Evolutionary conservation across 2,113 vertebrate species (phyloP).

Genomic region (Oenanthe oenanthe): DNA sequence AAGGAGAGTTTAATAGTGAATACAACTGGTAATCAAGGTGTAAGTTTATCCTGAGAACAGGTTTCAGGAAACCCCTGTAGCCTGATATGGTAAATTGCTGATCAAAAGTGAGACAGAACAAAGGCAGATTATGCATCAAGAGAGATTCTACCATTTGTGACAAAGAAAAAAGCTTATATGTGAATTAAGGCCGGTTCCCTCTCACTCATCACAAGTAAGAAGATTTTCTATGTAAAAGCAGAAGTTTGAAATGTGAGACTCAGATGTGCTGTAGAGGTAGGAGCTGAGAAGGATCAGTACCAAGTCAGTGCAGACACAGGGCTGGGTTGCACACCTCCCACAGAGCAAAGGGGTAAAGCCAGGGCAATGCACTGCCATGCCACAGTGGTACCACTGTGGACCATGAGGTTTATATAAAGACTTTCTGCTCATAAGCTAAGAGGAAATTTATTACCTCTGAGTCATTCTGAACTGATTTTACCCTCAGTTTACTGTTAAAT

Average conservation of each 20-base stretch:
- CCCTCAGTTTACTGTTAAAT: not conserved
- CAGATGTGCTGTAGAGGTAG: not conserved
- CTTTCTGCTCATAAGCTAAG: not conserved
- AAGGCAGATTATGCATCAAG: conserved; percentile 27
- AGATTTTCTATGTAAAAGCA: not conserved
- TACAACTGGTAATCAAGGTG: not conserved
- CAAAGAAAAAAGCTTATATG: not conserved
- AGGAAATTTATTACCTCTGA: not conserved
- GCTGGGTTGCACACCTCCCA: not conserved
- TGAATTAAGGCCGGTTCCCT: not conserved
- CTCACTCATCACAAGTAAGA: not conserved
- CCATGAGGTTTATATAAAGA: too few species aligned
- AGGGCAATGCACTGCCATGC: accelerated
- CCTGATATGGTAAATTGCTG: conserved; percentile 15
- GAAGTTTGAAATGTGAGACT: not conserved
- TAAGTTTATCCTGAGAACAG: conserved; percentile 8
- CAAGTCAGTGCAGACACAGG: not conserved
- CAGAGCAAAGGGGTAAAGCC: not conserved
- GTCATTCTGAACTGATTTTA: not conserved
- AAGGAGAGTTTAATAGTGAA: conserved; percentile 17
- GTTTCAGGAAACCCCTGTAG: conserved; percentile 15
- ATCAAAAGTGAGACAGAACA: conserved; percentile 27
- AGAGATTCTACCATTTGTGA: not conserved
- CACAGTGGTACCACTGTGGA: not conserved
- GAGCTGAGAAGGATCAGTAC: not conserved